A percentile compares a stretch with the other conserved stretches of the same genome.
phyloP scores from a whole-genome alignment of 1,140 invertebrate species.

The Lerema accius region DNA sequence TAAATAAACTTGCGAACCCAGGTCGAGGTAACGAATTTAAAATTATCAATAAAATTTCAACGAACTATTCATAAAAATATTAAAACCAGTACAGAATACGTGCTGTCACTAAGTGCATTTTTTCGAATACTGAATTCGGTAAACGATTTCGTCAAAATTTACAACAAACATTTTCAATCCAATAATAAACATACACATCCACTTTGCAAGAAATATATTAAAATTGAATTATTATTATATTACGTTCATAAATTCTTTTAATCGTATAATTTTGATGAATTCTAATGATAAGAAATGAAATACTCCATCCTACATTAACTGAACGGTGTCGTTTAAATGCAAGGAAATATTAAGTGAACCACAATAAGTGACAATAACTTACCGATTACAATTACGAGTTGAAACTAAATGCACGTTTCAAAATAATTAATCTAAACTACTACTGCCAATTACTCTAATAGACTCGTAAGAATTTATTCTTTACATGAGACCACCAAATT shows the following conservation, averaged over 20 bases:
- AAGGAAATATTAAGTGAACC: not conserved
- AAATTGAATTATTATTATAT: constrained; percentile 7
- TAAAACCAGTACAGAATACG: constrained; percentile 37
- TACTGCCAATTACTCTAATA: constrained; percentile 36
- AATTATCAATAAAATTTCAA: constrained; percentile 78
- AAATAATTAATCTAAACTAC: constrained; percentile 31
- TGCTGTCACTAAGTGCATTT: constrained; percentile 22
- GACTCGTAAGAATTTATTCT: constrained; percentile 41
- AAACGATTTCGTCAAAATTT: constrained; percentile 47
- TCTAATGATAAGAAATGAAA: not conserved
- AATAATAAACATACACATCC: constrained; percentile 20
- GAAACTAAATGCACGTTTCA: constrained; percentile 47
- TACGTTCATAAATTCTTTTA: constrained; percentile 13
- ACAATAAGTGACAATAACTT: not conserved
- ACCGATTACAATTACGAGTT: not conserved
- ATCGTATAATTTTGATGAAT: constrained; percentile 2
- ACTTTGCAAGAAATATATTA: constrained; percentile 14
- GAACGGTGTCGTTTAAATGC: constrained; percentile 6
- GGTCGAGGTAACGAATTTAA: constrained; percentile 72
- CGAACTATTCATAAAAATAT: constrained; percentile 49
- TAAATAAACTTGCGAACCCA: constrained; percentile 64
- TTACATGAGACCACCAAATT: constrained; percentile 15
- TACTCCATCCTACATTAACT: not conserved
- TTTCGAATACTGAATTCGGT: constrained; percentile 66
- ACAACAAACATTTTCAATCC: constrained; percentile 28